Evolutionary conservation across 2,888 invertebrate genomes (phyloP).

Genomic region (Aphodius sticticus): DNA sequence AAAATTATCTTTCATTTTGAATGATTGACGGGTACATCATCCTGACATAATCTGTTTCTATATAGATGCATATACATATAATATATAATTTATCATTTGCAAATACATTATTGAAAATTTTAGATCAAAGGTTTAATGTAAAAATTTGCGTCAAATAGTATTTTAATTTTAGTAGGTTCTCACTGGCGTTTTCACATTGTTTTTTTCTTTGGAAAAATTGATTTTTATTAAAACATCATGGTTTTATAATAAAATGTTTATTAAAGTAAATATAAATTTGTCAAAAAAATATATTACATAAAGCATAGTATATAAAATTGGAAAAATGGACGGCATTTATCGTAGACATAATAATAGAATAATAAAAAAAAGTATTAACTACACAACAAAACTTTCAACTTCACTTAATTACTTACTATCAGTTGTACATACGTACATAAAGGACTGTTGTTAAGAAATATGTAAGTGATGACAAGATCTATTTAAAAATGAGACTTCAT

Average conservation of each 20-base stretch:
- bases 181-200: too few relatives aligned
- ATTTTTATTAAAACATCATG: not conserved
- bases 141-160: too few relatives aligned
- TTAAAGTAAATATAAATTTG: conserved; percentile 11
- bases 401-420: not conserved
- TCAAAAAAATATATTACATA: not conserved
- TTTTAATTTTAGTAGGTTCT: too few relatives aligned
- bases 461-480: not conserved
- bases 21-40: too few relatives aligned
- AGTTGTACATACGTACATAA: not conserved
- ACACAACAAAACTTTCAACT: not conserved
- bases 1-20: too few relatives aligned
- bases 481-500: not conserved
- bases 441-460: not conserved
- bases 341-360: not conserved
- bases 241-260: conserved; percentile 8
- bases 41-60: too few relatives aligned
- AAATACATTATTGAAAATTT: too few relatives aligned
- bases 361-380: not conserved
- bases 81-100: too few relatives aligned
- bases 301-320: conserved; percentile 31
- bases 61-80: too few relatives aligned
- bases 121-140: too few relatives aligned
- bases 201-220: too few relatives aligned
- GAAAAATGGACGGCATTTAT: conserved; percentile 43